These are phyloP conservation scores for Phoeniculus purpureus DNA, from an alignment of 2,797 vertebrate genomes.

Conservation along the genomic window DNA sequence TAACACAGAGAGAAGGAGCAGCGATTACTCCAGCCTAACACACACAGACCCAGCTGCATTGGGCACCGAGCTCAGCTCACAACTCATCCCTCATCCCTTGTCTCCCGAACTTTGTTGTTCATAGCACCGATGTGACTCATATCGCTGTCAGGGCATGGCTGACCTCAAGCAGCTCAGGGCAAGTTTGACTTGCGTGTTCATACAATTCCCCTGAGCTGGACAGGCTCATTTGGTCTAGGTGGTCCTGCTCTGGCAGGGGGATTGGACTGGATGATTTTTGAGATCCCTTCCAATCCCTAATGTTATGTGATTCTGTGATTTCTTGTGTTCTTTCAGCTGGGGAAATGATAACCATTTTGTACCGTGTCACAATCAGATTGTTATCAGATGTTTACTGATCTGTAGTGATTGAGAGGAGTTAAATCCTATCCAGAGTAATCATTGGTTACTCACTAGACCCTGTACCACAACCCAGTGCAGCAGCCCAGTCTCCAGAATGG, in stretches of 20 bases:
- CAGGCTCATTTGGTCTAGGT: neutral
- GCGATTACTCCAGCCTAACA: neutral
- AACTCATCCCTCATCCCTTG: neutral
- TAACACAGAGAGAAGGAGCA: neutral
- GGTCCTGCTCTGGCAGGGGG: too few species aligned
- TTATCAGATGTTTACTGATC: neutral
- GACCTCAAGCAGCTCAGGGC: slow-evolving; percentile 32
- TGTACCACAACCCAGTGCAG: neutral
- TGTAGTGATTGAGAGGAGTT: neutral
- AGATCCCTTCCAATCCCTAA: too few species aligned
- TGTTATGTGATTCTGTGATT: neutral
- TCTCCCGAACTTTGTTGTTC: neutral
- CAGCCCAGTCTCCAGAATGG: neutral
- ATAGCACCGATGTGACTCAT: neutral
- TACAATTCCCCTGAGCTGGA: neutral
- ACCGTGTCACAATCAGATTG: neutral
- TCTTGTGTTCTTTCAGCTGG: neutral
- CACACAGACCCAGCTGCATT: neutral
- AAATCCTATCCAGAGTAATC: neutral
- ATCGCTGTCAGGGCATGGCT: neutral
- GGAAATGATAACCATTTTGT: neutral
- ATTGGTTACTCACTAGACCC: neutral
- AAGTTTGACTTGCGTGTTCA: slow-evolving; percentile 4
- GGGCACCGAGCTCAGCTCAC: neutral
- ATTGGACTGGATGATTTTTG: too few species aligned